Evolutionary conservation across 2,113 vertebrate species (phyloP), one percentile per base, ranked within the genome.

Genomic region (Bostrychus sinensis): DNA sequence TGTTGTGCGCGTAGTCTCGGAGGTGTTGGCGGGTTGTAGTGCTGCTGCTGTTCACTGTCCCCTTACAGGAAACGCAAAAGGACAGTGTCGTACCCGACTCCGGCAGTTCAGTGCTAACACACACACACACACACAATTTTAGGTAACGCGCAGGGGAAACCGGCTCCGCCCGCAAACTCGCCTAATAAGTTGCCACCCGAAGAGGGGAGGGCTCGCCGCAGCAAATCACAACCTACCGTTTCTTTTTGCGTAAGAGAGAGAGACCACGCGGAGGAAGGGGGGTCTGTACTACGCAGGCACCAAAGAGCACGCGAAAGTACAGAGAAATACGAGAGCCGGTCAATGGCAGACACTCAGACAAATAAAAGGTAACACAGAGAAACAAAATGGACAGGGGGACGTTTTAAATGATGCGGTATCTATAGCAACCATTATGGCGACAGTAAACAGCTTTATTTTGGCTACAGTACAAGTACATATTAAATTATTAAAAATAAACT

Each of bases 141-240:
- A n/a, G n/a, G n/a, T n/a, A 91, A 89, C 70, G 81, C 66, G 80
- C 72, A 46, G 64, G 38, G n/a, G 72, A 43, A 20, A 37, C 51
- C 55, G 80, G 17, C 91, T 84, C 88, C 89, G 89, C 89, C 90
- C 36, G 80, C 75, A 9, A 58, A 75, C 75, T 75, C 75, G 64
- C 64, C 73, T 78, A 79, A 91, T 88, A 91, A 90, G 88, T 92
- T 87, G 80, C 85, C 84, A 78, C 69, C 59, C 37, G 11, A 37
- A 34, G 73, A 72, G 80, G 88, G 45, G 74, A 82, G 88, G 84
- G 79, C 84, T 30, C 25, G 12, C 10, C 1, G 36, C 17, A 56
- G 67, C 92, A 76, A 92, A 92, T 91, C 91, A 91, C 64, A 75
- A 63, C 4, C 77, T 7, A 20, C 13, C 26, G 54, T 62, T n/a